Evolutionary conservation across 2,113 vertebrate genomes (phyloP).

Genomic region (Aix galericulata): DNA sequence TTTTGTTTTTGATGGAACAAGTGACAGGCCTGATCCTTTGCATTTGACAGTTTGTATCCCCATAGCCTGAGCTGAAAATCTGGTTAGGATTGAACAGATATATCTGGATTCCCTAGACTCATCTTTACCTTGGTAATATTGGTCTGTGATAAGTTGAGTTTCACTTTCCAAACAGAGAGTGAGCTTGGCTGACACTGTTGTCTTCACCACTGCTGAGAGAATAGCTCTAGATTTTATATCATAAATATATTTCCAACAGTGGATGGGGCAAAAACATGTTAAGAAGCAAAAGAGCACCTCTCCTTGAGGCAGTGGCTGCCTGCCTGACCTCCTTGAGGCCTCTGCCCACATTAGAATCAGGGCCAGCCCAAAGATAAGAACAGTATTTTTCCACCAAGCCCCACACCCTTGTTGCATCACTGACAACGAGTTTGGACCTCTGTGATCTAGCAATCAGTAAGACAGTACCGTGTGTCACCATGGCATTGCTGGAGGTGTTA

Average conservation of each 20-base stretch:
- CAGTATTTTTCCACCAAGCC: background rate
- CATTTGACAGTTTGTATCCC: constrained; percentile 52
- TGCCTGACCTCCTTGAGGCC: background rate
- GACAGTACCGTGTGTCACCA: background rate
- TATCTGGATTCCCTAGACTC: constrained; percentile 8
- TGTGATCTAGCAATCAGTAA: background rate
- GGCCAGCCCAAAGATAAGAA: background rate
- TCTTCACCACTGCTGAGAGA: background rate
- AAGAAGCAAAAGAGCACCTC: background rate
- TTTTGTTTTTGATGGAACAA: constrained; percentile 14
- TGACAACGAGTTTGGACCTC: background rate
- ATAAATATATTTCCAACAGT: background rate
- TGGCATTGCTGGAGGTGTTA: background rate
- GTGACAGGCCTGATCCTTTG: constrained; percentile 31
- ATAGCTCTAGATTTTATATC: background rate
- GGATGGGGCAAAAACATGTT: rapidly evolving
- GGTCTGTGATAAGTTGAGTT: background rate
- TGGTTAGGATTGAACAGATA: constrained; percentile 47
- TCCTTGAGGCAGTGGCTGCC: rapidly evolving
- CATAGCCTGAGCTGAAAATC: constrained; percentile 39
- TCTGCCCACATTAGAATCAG: background rate
- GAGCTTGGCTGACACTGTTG: background rate
- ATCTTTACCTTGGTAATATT: background rate
- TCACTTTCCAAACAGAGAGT: background rate
- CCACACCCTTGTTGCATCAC: background rate